A percentile compares a stretch with the other conserved stretches of the same genome.
These are phyloP conservation scores for Nomada lathburiana DNA, from an alignment of 2,888 invertebrate genomes.

Conservation along the genomic window DNA sequence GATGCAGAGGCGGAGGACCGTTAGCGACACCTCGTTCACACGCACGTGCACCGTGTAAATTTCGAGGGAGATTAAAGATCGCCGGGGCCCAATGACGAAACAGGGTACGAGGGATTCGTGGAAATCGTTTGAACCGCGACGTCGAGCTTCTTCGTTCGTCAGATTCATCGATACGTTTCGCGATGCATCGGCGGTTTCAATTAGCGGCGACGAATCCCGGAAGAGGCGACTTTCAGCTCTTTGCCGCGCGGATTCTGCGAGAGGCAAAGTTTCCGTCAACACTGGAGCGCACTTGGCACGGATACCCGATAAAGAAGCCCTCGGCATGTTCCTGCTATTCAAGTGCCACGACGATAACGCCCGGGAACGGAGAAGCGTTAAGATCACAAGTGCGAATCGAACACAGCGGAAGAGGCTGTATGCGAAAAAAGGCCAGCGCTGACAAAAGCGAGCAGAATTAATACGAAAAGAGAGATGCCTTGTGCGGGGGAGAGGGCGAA, in stretches of 20 bases:
- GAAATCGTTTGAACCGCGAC: not conserved
- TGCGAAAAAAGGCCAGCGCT: conserved; percentile 44
- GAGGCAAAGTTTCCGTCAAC: conserved; percentile 38
- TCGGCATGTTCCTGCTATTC: not conserved
- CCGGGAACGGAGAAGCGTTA: conserved; percentile 44
- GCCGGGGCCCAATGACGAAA: too few relatives aligned
- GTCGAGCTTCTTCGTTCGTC: not conserved
- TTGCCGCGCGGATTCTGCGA: conserved; percentile 25
- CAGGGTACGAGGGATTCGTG: too few relatives aligned
- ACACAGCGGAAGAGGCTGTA: conserved; percentile 40
- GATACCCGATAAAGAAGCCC: conserved; percentile 41
- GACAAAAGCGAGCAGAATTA: conserved; percentile 49
- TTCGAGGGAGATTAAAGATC: conserved; percentile 26
- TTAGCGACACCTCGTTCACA: conserved; percentile 71
- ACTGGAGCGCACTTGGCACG: conserved; percentile 11
- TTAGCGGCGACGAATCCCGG: not conserved
- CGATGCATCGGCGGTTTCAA: not conserved
- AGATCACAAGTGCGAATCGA: conserved; percentile 52
- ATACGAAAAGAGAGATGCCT: conserved; percentile 23
- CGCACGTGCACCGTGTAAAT: conserved; percentile 65
- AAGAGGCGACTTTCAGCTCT: conserved; percentile 6
- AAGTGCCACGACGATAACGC: conserved; percentile 35
- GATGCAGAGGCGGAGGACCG: conserved; percentile 64
- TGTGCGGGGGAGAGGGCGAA: conserved; percentile 10
- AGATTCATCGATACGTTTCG: not conserved